These are phyloP conservation scores for Oncorhynchus masou DNA, from an alignment of 2,113 vertebrate genomes.

Conservation along the genomic window DNA sequence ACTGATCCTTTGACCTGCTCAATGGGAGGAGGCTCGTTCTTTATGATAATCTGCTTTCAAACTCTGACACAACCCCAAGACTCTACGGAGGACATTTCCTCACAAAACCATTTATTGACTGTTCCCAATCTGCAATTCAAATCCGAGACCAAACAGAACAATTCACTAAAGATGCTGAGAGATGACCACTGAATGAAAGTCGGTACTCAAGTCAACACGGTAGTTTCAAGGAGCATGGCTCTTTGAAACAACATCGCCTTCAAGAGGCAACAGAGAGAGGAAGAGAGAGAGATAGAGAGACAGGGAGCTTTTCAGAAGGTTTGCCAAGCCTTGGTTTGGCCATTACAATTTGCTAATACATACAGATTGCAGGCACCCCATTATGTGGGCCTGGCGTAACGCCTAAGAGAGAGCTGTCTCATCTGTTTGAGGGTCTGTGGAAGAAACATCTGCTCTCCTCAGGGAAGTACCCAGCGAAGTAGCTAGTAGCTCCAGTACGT, in stretches of 20 bases:
- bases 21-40: too few species aligned
- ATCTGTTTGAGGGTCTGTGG: slow-evolving; percentile 20
- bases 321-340: slow-evolving; percentile 30
- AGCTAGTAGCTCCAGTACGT: too few species aligned
- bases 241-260: slow-evolving; percentile 1
- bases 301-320: neutral
- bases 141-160: neutral
- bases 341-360: slow-evolving; percentile 45
- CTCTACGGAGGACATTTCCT: neutral
- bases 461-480: neutral
- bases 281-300: neutral
- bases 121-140: slow-evolving; percentile 10
- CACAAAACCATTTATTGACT: slow-evolving; percentile 11
- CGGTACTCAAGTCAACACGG: neutral
- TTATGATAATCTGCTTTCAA: too few species aligned
- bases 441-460: slow-evolving; percentile 38
- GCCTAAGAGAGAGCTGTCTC: slow-evolving; percentile 18
- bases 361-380: slow-evolving; percentile 19
- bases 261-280: slow-evolving; percentile 2
- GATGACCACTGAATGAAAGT: neutral
- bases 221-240: slow-evolving; percentile 17
- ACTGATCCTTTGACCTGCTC: too few species aligned
- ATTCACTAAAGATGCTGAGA: slow-evolving; percentile 5
- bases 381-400: slow-evolving; percentile 30
- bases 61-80: too few species aligned